phyloP scores from a whole-genome alignment of 2,888 invertebrate genomes.

The Cosmia pyralina region DNA sequence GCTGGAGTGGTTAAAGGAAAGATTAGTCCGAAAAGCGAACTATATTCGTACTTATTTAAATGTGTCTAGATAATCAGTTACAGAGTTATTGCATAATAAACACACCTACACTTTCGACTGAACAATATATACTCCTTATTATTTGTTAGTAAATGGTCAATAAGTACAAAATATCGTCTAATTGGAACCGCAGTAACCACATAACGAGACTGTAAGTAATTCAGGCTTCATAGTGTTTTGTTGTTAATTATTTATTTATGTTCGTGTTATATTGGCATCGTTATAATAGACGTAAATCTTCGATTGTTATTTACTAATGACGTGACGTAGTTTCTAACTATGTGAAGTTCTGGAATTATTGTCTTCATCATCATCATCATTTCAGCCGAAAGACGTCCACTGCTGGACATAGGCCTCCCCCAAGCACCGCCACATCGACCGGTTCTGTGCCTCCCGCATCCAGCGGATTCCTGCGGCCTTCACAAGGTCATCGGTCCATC shows the following conservation, averaged over 20 bases:
- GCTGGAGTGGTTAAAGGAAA: not conserved
- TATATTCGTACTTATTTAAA: not conserved
- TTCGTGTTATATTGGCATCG: constrained; percentile 24
- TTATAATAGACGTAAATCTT: constrained; percentile 39
- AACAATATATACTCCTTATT: constrained; percentile 43
- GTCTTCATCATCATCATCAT: too few relatives aligned
- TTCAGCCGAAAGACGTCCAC: too few relatives aligned
- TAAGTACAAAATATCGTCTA: constrained; percentile 38
- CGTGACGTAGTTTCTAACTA: not conserved
- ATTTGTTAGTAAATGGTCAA: constrained; percentile 28
- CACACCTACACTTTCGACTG: constrained; percentile 26
- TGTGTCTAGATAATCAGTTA: constrained; percentile 1
- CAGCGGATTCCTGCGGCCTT: too few relatives aligned
- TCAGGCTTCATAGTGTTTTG: constrained; percentile 24
- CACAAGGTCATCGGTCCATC: too few relatives aligned
- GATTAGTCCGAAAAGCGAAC: not conserved
- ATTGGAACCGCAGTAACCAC: constrained; percentile 37
- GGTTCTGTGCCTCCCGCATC: too few relatives aligned
- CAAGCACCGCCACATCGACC: too few relatives aligned
- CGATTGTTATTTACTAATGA: constrained; percentile 23
- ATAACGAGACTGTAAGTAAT: constrained; percentile 10
- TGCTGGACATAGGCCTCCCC: too few relatives aligned
- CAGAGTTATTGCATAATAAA: constrained; percentile 26
- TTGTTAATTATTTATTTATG: constrained; percentile 46
- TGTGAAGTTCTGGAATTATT: not conserved